Evolutionary conservation across 1,140 invertebrate genomes (phyloP), one percentile per base, ranked within the genome.

Genomic region (Panonychus citri): DNA sequence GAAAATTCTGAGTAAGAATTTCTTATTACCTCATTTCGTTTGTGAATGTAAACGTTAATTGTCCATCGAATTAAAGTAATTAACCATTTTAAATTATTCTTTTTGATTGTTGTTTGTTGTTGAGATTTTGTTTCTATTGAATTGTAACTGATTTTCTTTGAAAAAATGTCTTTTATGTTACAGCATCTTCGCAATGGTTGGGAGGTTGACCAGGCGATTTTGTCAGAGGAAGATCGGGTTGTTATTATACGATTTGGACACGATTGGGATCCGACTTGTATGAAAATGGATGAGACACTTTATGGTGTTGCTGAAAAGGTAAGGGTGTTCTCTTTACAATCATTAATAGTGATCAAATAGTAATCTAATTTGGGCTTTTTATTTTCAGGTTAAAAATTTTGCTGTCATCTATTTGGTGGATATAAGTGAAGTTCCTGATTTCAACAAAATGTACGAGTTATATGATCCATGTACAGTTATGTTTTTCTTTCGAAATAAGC

Each of bases 401-500:
- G 93, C 93, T 1, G 88, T 95, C 24, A 83, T 96, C 56, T 98
- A 97, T 71, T 70, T 99, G 17, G 93, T 98, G 5, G 94, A 99
- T 66, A 97, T 96, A 24, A 88, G 88, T 0, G 83, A 95, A 76
- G 93, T 98, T 55, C 91, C 94, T 21, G 94, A 99, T 72, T 99
- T 99, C 65, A 99, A 98, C 70, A 97, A 96, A 79, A 90, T 90
- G 82, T 95, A 99, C 67, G 94, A 98, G 73, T 78, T 99, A 68
- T 99, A 99, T 64, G 95, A 99, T 73, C 94, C 95, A 0, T 97
- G 93, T 68, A 99, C 95, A 4, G 81, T 89, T 1, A 99, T 99
- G 95, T 99, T 99, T 71, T 99, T 99, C 77, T 99, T 98, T 70
- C 78, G 95, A 34, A 98, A 98, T 70, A 97, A 97, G 66, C 93